Evolutionary conservation across 2,797 vertebrate genomes (phyloP).

Genomic region (Malurus splendens): DNA sequence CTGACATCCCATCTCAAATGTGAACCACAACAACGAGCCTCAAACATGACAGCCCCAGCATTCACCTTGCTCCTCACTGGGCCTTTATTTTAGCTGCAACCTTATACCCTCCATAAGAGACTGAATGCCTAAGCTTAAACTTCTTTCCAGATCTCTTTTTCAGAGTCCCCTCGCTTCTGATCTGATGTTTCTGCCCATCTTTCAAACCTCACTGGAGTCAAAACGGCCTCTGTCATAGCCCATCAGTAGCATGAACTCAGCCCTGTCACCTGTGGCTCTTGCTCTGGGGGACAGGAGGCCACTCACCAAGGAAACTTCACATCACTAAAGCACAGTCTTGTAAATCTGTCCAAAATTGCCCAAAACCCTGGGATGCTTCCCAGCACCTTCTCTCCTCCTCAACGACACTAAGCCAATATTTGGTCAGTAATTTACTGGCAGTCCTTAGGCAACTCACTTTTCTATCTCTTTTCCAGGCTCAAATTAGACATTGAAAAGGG

Average conservation of each 20-base stretch:
- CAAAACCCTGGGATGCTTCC: background rate
- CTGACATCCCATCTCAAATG: background rate
- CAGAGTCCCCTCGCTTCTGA: background rate
- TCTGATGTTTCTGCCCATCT: background rate
- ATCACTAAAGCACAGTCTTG: background rate
- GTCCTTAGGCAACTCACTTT: background rate
- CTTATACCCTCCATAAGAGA: background rate
- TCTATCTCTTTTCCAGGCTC: background rate
- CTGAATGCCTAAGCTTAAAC: background rate
- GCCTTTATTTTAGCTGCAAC: background rate
- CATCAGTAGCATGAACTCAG: accelerated
- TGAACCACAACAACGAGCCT: background rate
- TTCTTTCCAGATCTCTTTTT: background rate
- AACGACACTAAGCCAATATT: background rate
- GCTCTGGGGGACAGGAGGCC: background rate
- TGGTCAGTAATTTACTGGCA: background rate
- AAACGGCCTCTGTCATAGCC: background rate
- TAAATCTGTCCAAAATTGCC: background rate
- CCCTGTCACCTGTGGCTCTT: background rate
- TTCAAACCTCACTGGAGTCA: background rate
- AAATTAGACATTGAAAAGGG: background rate
- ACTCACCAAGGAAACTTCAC: background rate
- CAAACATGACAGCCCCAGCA: background rate
- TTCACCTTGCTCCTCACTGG: background rate
- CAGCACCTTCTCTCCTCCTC: accelerated